phyloP scores from a whole-genome alignment of 2,113 vertebrate genomes.

The Myocastor coypus region DNA sequence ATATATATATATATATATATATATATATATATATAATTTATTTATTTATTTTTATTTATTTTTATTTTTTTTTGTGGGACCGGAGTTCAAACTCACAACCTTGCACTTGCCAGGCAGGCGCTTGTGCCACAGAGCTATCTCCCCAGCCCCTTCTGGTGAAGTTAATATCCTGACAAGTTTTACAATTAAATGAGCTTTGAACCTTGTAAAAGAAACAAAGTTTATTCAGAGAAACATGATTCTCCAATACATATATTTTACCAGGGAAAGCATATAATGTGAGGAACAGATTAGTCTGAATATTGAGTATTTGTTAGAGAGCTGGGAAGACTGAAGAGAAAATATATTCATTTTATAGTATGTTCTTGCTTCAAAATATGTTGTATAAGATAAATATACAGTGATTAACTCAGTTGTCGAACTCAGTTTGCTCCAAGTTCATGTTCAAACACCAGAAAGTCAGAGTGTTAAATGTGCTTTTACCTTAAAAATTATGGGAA shows the following conservation, averaged over 20 bases:
- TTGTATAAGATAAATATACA: not conserved
- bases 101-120: too few species aligned
- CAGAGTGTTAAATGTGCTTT: not conserved
- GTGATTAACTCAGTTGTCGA: not conserved
- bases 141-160: too few species aligned
- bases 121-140: too few species aligned
- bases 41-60: too few species aligned
- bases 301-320: not conserved
- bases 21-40: too few species aligned
- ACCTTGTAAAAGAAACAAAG: not conserved
- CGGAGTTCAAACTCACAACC: too few species aligned
- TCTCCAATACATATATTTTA: not conserved
- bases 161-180: conserved; percentile 13
- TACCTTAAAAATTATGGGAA: not conserved
- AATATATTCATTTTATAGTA: not conserved
- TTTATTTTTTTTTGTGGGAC: conserved; percentile 14
- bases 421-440: not conserved
- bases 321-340: not conserved
- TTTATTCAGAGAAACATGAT: not conserved
- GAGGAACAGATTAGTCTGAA: not conserved
- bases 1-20: too few species aligned
- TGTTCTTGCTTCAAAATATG: not conserved
- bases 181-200: conserved; percentile 27
- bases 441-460: not conserved
- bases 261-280: not conserved